A percentile compares a stretch with the other conserved stretches of the same genome.
phyloP scores from a whole-genome alignment of 2,888 invertebrate genomes.

The Drosophila atripex region DNA sequence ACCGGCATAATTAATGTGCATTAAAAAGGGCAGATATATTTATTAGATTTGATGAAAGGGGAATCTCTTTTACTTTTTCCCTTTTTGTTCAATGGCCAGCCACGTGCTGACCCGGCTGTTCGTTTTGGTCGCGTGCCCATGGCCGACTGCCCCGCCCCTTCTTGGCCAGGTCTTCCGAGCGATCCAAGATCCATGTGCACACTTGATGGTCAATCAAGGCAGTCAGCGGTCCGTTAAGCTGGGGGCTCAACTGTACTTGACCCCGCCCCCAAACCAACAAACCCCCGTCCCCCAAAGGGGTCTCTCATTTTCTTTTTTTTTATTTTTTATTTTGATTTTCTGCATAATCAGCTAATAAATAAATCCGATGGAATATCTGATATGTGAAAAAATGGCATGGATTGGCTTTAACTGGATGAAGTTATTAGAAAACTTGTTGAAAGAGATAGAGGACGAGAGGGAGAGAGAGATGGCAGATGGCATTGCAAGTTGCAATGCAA shows the following conservation, averaged over 20 bases:
- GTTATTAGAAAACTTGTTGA: slow-evolving; percentile 68
- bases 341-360: slow-evolving; percentile 18
- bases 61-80: neutral
- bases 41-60: slow-evolving; percentile 4
- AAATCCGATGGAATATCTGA: slow-evolving; percentile 5
- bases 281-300: neutral
- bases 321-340: neutral
- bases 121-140: slow-evolving; percentile 36
- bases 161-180: neutral
- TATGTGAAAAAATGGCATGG: neutral
- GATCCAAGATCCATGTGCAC: slow-evolving; percentile 12
- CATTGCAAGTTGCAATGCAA: slow-evolving; percentile 19
- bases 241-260: slow-evolving; percentile 60
- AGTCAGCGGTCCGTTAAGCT: slow-evolving; percentile 69
- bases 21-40: slow-evolving; percentile 31
- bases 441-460: neutral
- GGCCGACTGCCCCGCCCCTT: slow-evolving; percentile 1
- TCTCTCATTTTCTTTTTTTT: neutral
- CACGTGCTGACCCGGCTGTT: slow-evolving; percentile 35
- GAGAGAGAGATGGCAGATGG: neutral
- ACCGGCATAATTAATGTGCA: slow-evolving; percentile 71
- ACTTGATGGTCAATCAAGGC: slow-evolving; percentile 61
- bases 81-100: slow-evolving; percentile 5
- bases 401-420: slow-evolving; percentile 50
- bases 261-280: slow-evolving; percentile 4